Evolutionary conservation across 2,888 invertebrate species (phyloP).

Genomic region (Epinotia nisella): DNA sequence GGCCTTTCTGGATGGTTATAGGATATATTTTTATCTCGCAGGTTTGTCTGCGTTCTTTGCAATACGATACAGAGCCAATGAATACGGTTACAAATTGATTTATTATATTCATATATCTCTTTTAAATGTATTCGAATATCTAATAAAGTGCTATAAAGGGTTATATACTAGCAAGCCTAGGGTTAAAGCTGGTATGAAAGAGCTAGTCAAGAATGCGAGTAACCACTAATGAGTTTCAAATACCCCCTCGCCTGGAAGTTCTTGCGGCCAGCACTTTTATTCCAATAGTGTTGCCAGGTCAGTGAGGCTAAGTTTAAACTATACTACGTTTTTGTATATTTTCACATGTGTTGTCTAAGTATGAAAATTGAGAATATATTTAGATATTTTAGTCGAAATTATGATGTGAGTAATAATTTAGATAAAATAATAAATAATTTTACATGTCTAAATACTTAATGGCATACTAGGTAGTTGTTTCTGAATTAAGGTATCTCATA

Average conservation of each 20-base stretch:
- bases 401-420: too few relatives aligned
- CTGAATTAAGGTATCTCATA: too few relatives aligned
- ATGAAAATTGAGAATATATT: background rate
- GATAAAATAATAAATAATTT: too few relatives aligned
- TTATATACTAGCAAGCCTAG: background rate
- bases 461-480: too few relatives aligned
- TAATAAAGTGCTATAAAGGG: background rate
- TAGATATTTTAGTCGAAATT: background rate
- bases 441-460: too few relatives aligned
- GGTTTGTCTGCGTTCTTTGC: too few relatives aligned
- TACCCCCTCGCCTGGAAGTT: background rate
- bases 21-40: too few relatives aligned
- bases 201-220: conserved; percentile 11
- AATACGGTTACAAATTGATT: too few relatives aligned
- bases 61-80: too few relatives aligned
- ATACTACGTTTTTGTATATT: background rate
- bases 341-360: background rate
- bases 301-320: background rate
- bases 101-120: too few relatives aligned
- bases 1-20: too few relatives aligned
- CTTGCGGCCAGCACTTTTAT: background rate
- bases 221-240: conserved; percentile 17
- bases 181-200: background rate
- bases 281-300: conserved; percentile 3
- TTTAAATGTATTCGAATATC: background rate